A percentile compares a stretch with the other conserved stretches of the same genome.
phyloP scores from a whole-genome alignment of 2,888 invertebrate species.

The Lacanobia oleracea region DNA sequence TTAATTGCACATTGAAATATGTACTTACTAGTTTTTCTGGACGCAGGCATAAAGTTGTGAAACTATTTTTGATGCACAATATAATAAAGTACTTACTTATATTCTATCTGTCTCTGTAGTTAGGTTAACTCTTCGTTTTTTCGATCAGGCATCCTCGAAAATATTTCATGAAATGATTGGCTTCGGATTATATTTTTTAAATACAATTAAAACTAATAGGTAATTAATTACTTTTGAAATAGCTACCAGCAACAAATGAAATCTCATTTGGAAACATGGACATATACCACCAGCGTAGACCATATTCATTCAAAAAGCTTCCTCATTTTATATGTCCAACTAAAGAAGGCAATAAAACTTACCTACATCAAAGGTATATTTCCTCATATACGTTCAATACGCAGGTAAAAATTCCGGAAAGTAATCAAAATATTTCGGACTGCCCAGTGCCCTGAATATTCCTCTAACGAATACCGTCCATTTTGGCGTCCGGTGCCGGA shows the following conservation, averaged over 20 bases:
- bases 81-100: too few species aligned
- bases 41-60: too few species aligned
- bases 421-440: slow-evolving; percentile 48
- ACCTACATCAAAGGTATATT: slow-evolving; percentile 9
- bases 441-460: slow-evolving; percentile 26
- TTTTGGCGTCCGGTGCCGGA: slow-evolving; percentile 43
- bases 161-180: neutral
- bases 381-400: slow-evolving; percentile 7
- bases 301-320: too few species aligned
- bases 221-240: neutral
- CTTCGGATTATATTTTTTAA: neutral
- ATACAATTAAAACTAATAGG: neutral
- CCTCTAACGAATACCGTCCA: slow-evolving; percentile 39
- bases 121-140: too few species aligned
- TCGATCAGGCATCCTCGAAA: neutral
- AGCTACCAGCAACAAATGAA: neutral
- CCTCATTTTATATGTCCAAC: neutral
- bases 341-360: neutral
- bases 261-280: too few species aligned
- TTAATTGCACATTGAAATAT: too few species aligned
- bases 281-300: too few species aligned
- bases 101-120: too few species aligned
- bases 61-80: too few species aligned
- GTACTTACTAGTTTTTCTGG: too few species aligned
- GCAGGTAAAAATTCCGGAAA: slow-evolving; percentile 39